Evolutionary conservation across 1,140 invertebrate genomes (phyloP).

Genomic region (Popillia japonica): DNA sequence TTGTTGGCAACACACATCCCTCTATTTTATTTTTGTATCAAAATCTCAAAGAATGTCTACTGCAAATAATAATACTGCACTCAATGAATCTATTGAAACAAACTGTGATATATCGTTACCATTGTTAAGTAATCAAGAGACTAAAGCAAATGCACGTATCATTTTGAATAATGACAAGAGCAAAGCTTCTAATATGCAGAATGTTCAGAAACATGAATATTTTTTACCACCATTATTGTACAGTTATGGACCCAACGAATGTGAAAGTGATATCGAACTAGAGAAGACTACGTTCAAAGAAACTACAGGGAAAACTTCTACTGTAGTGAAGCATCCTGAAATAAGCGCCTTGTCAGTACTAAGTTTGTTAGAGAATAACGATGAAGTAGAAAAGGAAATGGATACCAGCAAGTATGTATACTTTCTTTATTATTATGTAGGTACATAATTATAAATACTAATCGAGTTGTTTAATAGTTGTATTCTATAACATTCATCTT

Average conservation of each 20-base stretch:
- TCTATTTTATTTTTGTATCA: conserved; percentile 18
- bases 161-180: conserved; percentile 20
- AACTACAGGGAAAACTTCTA: neutral
- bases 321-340: neutral
- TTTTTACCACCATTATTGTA: conserved; percentile 16
- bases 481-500: too few species aligned
- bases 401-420: conserved; percentile 29
- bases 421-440: neutral
- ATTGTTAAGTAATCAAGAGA: conserved; percentile 8
- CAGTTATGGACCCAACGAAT: conserved; percentile 2
- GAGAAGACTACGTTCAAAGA: neutral
- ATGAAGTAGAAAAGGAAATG: conserved; percentile 33
- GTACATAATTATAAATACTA: too few species aligned
- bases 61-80: neutral
- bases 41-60: conserved; percentile 1
- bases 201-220: neutral
- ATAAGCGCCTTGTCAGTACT: conserved; percentile 8
- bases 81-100: conserved; percentile 23
- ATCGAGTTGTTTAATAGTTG: too few species aligned
- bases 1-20: conserved; percentile 2
- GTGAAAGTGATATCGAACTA: neutral
- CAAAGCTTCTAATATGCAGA: neutral
- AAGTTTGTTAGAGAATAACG: conserved; percentile 1
- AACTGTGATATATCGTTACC: conserved; percentile 33
- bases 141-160: neutral